Evolutionary conservation across 2,888 invertebrate genomes (phyloP).

Genomic region (Trachelus troglodyta): DNA sequence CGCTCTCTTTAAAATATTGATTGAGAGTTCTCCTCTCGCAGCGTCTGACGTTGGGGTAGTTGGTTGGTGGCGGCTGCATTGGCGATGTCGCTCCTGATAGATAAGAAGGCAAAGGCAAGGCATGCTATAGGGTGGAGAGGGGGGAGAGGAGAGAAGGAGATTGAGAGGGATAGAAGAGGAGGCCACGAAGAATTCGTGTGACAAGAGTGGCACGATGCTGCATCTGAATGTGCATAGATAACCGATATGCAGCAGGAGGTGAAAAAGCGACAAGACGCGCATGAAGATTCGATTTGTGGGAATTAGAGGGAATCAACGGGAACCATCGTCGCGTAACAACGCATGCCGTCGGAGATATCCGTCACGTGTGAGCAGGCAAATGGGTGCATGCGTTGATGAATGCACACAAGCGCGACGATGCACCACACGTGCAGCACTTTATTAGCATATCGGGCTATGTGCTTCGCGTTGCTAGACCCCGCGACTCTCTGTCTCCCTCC

Average conservation of each 20-base stretch:
- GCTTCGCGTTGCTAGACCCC: not conserved
- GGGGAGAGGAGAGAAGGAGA: constrained; percentile 1
- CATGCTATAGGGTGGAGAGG: not conserved
- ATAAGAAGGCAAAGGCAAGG: too few relatives aligned
- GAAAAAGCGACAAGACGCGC: too few relatives aligned
- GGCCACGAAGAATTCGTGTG: constrained; percentile 17
- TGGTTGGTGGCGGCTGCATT: constrained; percentile 16
- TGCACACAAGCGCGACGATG: not conserved
- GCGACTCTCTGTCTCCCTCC: not conserved
- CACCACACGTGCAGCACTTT: constrained; percentile 22
- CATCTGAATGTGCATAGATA: too few relatives aligned
- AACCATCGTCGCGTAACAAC: too few relatives aligned
- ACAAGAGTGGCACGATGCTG: too few relatives aligned
- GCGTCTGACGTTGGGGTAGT: constrained; percentile 18
- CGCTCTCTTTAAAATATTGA: constrained; percentile 43
- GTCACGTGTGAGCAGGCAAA: not conserved
- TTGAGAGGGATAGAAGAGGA: constrained; percentile 3
- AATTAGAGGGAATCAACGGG: too few relatives aligned
- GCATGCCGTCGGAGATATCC: not conserved
- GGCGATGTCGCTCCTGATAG: too few relatives aligned
- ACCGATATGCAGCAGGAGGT: too few relatives aligned
- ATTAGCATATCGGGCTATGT: constrained; percentile 48
- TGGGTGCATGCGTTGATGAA: too few relatives aligned
- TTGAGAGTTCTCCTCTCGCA: constrained; percentile 20
- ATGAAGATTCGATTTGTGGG: too few relatives aligned